Evolutionary conservation across 2,888 invertebrate species (phyloP).

Genomic region (Eulithis testata): DNA sequence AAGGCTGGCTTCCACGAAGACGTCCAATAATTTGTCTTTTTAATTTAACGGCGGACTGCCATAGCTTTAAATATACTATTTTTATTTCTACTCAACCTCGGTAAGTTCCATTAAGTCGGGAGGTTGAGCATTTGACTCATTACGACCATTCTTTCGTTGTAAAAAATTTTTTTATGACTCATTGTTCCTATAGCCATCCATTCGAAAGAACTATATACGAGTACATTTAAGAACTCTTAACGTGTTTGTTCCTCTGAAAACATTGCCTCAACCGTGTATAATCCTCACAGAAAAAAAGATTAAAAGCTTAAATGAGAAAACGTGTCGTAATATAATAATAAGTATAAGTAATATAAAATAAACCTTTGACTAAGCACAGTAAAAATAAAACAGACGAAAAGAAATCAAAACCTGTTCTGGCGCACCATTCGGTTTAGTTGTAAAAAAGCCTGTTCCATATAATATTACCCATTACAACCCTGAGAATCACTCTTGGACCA

Average conservation of each 20-base stretch:
- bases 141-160: constrained; percentile 66
- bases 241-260: constrained; percentile 35
- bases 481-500: constrained; percentile 76
- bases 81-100: constrained; percentile 70
- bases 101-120: constrained; percentile 75
- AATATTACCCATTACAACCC: constrained; percentile 82
- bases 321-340: constrained; percentile 70
- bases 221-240: constrained; percentile 44
- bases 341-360: constrained; percentile 68
- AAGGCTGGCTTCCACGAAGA: constrained; percentile 83
- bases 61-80: constrained; percentile 77
- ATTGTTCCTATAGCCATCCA: constrained; percentile 74
- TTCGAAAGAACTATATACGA: constrained; percentile 55
- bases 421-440: constrained; percentile 77
- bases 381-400: constrained; percentile 75
- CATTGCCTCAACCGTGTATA: constrained; percentile 35
- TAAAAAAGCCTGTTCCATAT: constrained; percentile 82
- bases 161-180: constrained; percentile 74
- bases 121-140: constrained; percentile 74
- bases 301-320: constrained; percentile 55
- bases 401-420: constrained; percentile 76
- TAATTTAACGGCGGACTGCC: constrained; percentile 83
- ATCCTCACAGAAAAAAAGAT: constrained; percentile 42
- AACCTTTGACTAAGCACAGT: constrained; percentile 73
- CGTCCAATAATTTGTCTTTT: constrained; percentile 85